Conservation (phyloP, 2,113 vertebrate species). For the Barbus barbus region DNA sequence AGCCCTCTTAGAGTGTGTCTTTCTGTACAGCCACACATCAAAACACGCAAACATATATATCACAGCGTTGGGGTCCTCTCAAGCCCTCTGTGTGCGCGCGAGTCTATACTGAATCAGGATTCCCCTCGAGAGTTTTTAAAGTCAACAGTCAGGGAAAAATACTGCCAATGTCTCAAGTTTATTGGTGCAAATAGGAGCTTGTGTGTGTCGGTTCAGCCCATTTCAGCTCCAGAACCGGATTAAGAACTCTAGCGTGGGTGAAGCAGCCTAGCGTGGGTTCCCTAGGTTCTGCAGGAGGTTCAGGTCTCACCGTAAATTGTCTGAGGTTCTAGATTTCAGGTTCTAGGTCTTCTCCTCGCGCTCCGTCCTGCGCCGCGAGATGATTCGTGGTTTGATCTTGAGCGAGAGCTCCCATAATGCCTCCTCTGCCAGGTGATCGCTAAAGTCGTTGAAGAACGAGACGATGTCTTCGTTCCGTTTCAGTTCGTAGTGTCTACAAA, state of each 20-base stretch:
- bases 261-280: neutral
- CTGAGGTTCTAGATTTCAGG: neutral
- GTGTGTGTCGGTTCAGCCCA: neutral
- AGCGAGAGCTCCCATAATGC: slow-evolving; percentile 97
- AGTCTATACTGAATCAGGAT: slow-evolving; percentile 14
- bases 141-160: slow-evolving; percentile 9
- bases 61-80: slow-evolving; percentile 5
- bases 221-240: neutral
- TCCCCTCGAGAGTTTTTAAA: slow-evolving; percentile 3
- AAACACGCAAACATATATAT: neutral
- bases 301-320: slow-evolving; percentile 28
- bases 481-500: slow-evolving; percentile 91
- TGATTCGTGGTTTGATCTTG: slow-evolving; percentile 97
- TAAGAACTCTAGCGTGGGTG: neutral
- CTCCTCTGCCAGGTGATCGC: slow-evolving; percentile 96
- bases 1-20: slow-evolving; percentile 25
- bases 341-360: slow-evolving; percentile 94
- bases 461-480: slow-evolving; percentile 95
- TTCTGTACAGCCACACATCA: neutral
- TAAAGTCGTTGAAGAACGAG: slow-evolving; percentile 98
- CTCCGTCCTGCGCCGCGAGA: slow-evolving; percentile 88
- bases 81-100: neutral
- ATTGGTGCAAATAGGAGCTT: slow-evolving; percentile 7
- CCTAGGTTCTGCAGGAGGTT: slow-evolving; percentile 24
- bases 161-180: slow-evolving; percentile 25